These are phyloP conservation scores for Conops quadrifasciatus DNA, from an alignment of 2,888 invertebrate genomes.

Conservation along the genomic window DNA sequence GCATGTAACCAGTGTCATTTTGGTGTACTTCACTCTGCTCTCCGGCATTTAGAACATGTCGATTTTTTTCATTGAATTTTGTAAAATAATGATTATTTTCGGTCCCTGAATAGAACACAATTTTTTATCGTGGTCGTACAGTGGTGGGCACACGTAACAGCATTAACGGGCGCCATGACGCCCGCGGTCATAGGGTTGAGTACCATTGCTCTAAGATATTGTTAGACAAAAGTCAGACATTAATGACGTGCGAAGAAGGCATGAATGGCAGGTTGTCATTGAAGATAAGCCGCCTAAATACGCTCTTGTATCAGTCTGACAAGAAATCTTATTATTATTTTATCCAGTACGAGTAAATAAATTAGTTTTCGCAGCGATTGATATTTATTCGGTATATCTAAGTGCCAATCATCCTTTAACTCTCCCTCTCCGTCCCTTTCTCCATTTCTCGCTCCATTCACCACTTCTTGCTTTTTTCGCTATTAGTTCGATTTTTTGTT, in stretches of 20 bases:
- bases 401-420: not conserved
- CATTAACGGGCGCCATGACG: no score
- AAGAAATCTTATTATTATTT: conserved; percentile 28
- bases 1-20: no score
- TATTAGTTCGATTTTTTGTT: not conserved
- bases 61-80: no score
- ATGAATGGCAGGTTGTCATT: conserved; percentile 1
- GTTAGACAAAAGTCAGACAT: conserved; percentile 30
- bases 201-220: no score
- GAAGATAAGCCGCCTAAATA: not conserved
- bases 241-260: not conserved
- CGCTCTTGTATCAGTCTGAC: conserved; percentile 6
- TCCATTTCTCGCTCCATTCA: not conserved
- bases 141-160: no score
- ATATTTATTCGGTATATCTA: not conserved
- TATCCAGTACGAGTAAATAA: not conserved
- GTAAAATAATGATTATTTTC: no score
- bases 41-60: no score
- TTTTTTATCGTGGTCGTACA: no score
- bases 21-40: no score
- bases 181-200: no score
- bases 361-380: conserved; percentile 24
- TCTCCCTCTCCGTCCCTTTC: not conserved
- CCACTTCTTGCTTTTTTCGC: not conserved
- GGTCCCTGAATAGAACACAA: no score